Evolutionary conservation across 2,797 vertebrate species (phyloP).

Genomic region (Esox lucius): DNA sequence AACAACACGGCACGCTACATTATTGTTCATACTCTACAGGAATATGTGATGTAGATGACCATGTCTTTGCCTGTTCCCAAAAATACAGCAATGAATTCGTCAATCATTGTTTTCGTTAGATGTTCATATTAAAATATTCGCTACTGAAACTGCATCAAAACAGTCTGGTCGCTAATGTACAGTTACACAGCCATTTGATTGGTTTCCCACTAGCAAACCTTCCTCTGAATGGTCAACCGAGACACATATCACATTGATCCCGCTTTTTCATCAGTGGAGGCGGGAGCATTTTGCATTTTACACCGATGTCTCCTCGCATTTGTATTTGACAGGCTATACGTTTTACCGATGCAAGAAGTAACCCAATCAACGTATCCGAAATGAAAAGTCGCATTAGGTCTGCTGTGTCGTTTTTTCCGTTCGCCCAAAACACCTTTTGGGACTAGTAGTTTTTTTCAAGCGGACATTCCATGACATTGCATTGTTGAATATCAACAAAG

Average conservation of each 20-base stretch:
- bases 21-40: background rate
- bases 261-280: background rate
- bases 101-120: background rate
- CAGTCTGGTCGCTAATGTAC: slow-evolving; percentile 29
- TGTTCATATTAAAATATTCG: slow-evolving; percentile 32
- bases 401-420: background rate
- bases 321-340: background rate
- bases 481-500: accelerated
- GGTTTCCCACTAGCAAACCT: background rate
- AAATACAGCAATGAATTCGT: background rate
- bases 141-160: slow-evolving; percentile 57
- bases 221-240: slow-evolving; percentile 39
- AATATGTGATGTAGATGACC: background rate
- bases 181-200: slow-evolving; percentile 35
- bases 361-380: slow-evolving; percentile 37
- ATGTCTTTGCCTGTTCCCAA: too few species aligned
- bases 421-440: slow-evolving; percentile 1
- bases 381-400: background rate
- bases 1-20: background rate
- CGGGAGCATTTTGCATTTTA: background rate
- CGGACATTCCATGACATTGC: accelerated
- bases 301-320: background rate
- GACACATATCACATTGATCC: slow-evolving; percentile 27
- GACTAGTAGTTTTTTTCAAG: slow-evolving; percentile 52
- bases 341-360: background rate